Percentiles rank a stretch among this genome's conserved stretches.
phyloP scores from a whole-genome alignment of 1,140 invertebrate genomes.

The Prorops nasuta region DNA sequence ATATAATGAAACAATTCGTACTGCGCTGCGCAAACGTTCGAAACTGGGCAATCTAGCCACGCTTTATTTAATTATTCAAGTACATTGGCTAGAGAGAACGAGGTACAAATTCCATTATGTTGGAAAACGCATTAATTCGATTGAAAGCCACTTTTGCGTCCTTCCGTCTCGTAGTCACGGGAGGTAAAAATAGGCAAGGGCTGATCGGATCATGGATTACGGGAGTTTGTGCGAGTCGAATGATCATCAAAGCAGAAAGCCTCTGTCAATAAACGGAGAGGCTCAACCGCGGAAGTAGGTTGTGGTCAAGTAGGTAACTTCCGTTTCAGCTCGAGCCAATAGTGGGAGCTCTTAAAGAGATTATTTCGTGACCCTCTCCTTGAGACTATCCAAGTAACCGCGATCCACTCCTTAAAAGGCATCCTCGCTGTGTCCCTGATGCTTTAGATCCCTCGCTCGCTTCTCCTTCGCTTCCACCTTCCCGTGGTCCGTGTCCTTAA shows the following conservation, averaged over 20 bases:
- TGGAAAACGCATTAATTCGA: too few species aligned
- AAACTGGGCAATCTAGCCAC: too few species aligned
- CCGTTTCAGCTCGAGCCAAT: slow-evolving; percentile 19
- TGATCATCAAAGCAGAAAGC: neutral
- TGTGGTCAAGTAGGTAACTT: slow-evolving; percentile 16
- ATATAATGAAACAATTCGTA: too few species aligned
- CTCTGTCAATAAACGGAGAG: slow-evolving; percentile 9
- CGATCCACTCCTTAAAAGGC: slow-evolving; percentile 22
- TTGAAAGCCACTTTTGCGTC: slow-evolving; percentile 5
- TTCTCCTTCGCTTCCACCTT: slow-evolving; percentile 29
- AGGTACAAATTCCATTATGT: too few species aligned
- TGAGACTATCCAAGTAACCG: slow-evolving; percentile 18
- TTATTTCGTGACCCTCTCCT: slow-evolving; percentile 25
- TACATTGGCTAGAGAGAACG: too few species aligned
- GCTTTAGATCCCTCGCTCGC: slow-evolving; percentile 21
- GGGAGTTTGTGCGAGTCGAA: neutral
- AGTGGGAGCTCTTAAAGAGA: slow-evolving; percentile 29
- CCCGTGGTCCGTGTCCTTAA: too few species aligned
- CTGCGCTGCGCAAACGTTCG: too few species aligned
- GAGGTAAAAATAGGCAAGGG: slow-evolving; percentile 12
- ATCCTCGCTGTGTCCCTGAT: slow-evolving; percentile 21
- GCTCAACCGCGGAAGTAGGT: slow-evolving; percentile 10
- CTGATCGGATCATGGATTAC: neutral
- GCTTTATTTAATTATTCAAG: too few species aligned
- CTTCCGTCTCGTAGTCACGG: slow-evolving; percentile 4